phyloP scores from a whole-genome alignment of 2,888 invertebrate genomes.

The Drosophila testacea region DNA sequence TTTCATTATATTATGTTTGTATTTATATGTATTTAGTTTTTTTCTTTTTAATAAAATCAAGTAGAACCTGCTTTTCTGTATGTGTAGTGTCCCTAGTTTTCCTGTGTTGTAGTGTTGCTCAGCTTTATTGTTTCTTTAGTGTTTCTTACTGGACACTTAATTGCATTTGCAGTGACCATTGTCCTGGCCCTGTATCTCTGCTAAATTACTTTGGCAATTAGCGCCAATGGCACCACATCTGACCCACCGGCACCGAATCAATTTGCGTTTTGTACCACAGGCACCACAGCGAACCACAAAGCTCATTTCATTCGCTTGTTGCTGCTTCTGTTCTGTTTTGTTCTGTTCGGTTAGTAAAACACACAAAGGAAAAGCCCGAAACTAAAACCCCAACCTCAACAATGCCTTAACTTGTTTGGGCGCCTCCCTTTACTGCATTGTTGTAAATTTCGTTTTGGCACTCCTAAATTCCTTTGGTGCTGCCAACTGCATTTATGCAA shows the following conservation, averaged over 20 bases:
- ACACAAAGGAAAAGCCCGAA: conserved; percentile 13
- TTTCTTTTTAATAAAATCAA: not conserved
- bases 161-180: conserved; percentile 43
- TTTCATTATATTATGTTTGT: no score
- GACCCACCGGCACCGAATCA: conserved; percentile 58
- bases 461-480: conserved; percentile 77
- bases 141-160: conserved; percentile 46
- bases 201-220: conserved; percentile 77
- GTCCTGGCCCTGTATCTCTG: conserved; percentile 39
- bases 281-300: conserved; percentile 44
- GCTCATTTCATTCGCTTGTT: conserved; percentile 61
- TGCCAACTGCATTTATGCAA: conserved; percentile 78
- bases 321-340: conserved; percentile 11
- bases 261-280: conserved; percentile 58
- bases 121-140: conserved; percentile 19
- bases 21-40: no score
- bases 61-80: not conserved
- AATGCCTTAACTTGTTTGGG: conserved; percentile 35
- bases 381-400: conserved; percentile 30
- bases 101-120: conserved; percentile 11
- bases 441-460: conserved; percentile 70
- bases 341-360: conserved; percentile 25
- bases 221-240: conserved; percentile 39
- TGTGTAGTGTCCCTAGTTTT: not conserved
- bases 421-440: conserved; percentile 47